phyloP scores from a whole-genome alignment of 2,113 vertebrate genomes.

The Ptilorrhoa leucosticta region DNA sequence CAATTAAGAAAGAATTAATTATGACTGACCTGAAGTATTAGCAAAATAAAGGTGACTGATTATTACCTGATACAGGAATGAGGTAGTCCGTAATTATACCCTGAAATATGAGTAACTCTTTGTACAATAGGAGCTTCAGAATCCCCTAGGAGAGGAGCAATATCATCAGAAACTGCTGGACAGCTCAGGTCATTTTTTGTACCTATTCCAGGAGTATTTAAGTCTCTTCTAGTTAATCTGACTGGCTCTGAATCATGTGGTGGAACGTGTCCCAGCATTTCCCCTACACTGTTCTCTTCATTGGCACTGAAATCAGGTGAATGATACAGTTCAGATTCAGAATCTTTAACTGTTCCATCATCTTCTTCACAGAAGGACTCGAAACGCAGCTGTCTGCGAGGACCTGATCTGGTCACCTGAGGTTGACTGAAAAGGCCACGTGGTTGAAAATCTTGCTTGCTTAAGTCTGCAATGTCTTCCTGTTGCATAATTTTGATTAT shows the following conservation, averaged over 20 bases:
- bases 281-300: slow-evolving; percentile 10
- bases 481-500: slow-evolving; percentile 79
- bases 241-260: slow-evolving; percentile 24
- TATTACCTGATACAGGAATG: slow-evolving; percentile 76
- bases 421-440: slow-evolving; percentile 8
- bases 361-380: slow-evolving; percentile 54
- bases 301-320: slow-evolving; percentile 9
- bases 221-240: slow-evolving; percentile 6
- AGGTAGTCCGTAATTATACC: slow-evolving; percentile 88
- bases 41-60: background rate
- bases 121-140: slow-evolving; percentile 70
- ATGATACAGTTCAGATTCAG: background rate
- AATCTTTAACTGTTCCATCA: background rate
- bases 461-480: slow-evolving; percentile 53
- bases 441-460: slow-evolving; percentile 30
- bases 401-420: slow-evolving; percentile 39
- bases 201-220: background rate
- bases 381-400: slow-evolving; percentile 78
- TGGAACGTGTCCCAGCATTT: slow-evolving; percentile 22
- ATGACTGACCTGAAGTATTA: background rate
- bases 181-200: slow-evolving; percentile 23
- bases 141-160: slow-evolving; percentile 52
- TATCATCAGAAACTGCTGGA: slow-evolving; percentile 25
- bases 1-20: background rate
- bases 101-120: slow-evolving; percentile 73